Conservation (phyloP, 2,113 vertebrate species). For the Crocuta crocuta region DNA sequence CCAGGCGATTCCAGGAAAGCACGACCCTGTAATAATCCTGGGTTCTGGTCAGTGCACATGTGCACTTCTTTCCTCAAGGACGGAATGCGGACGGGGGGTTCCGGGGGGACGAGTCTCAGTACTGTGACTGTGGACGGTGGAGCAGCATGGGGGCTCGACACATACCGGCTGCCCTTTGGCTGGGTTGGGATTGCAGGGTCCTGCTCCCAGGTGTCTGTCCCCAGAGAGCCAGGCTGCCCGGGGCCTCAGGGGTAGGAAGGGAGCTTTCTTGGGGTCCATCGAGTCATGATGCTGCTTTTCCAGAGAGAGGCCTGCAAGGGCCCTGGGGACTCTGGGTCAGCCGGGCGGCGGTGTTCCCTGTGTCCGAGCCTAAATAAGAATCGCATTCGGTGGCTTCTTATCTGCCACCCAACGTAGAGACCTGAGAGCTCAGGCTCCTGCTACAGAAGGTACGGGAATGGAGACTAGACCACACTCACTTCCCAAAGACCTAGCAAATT, state of each 20-base stretch:
- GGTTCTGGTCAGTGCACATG: neutral
- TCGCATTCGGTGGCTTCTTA: neutral
- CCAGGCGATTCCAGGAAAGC: neutral
- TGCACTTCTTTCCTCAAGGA: neutral
- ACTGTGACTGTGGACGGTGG: neutral
- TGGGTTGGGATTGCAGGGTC: neutral
- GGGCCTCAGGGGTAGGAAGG: neutral
- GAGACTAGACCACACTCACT: slow-evolving; percentile 12
- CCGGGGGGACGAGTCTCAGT: neutral
- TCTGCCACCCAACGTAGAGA: slow-evolving; percentile 38
- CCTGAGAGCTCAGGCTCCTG: neutral
- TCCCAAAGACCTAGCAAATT: neutral
- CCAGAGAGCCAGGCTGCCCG: neutral
- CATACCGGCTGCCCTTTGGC: neutral
- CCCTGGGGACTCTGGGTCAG: neutral
- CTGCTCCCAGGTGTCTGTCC: rapidly evolving
- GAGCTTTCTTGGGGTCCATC: slow-evolving; percentile 11
- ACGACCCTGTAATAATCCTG: neutral
- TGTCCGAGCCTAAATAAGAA: neutral
- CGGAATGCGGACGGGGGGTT: neutral
- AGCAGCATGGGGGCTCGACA: too few relatives aligned
- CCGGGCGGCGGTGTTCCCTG: rapidly evolving
- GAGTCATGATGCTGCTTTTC: slow-evolving; percentile 13
- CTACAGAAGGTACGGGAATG: neutral
- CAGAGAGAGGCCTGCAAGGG: neutral